Conservation (phyloP, 2,113 vertebrate genomes). For the Synodontis membranacea region DNA sequence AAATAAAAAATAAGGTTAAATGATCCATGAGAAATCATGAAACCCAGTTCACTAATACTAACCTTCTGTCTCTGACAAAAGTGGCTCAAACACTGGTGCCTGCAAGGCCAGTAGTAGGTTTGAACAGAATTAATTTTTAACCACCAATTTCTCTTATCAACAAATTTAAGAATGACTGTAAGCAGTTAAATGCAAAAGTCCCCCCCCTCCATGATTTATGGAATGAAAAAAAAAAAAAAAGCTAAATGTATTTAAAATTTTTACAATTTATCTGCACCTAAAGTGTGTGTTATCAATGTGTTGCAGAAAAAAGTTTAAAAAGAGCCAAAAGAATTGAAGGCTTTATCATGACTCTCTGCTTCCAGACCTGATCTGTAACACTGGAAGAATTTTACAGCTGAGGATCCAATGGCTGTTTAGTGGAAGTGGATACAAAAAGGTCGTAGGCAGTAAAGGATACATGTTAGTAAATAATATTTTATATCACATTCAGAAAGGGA, state of each 20-base stretch:
- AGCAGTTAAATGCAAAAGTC: neutral
- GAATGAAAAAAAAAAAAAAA: neutral
- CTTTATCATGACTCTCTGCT: neutral
- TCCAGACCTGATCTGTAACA: neutral
- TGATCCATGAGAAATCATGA: neutral
- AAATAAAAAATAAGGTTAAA: constrained; percentile 6
- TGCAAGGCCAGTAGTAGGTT: neutral
- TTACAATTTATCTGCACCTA: neutral
- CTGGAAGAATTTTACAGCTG: neutral
- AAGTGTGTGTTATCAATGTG: too few relatives aligned
- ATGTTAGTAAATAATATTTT: neutral
- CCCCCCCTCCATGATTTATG: neutral
- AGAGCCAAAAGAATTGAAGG: neutral
- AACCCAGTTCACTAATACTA: neutral
- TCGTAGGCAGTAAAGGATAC: neutral
- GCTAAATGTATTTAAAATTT: neutral
- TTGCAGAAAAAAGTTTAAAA: neutral
- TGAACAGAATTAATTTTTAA: neutral
- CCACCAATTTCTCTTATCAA: neutral
- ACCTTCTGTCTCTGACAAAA: neutral
- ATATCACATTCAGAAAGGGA: neutral
- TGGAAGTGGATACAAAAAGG: neutral
- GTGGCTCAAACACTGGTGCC: neutral
- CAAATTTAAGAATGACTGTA: neutral
- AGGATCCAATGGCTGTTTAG: neutral